Percentiles rank a stretch among this genome's conserved stretches.
Evolutionary conservation across 2,888 invertebrate species (phyloP).

Genomic region (Glyphotaelius pellucidus): DNA sequence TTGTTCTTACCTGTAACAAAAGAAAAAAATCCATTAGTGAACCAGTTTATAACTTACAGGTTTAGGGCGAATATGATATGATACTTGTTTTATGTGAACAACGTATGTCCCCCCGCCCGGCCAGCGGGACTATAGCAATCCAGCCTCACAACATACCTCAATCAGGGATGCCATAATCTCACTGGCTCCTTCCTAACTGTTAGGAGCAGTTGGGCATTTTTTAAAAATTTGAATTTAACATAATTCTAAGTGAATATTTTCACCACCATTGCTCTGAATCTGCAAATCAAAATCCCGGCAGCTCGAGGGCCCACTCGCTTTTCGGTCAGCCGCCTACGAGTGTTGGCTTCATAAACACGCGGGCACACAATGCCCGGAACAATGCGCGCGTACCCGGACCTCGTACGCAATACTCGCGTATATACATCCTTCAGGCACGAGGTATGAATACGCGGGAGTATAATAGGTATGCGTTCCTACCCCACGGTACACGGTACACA

Average conservation of each 20-base stretch:
- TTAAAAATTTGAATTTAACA: neutral
- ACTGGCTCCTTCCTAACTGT: too few relatives aligned
- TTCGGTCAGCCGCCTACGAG: neutral
- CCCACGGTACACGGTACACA: neutral
- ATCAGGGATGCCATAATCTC: too few relatives aligned
- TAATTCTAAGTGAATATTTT: neutral
- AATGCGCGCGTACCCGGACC: neutral
- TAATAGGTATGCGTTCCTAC: neutral
- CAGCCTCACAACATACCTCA: too few relatives aligned
- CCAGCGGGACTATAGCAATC: too few relatives aligned
- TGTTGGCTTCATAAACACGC: neutral
- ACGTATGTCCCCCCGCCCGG: too few relatives aligned
- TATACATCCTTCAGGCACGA: neutral
- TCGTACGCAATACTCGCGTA: neutral
- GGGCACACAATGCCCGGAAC: neutral
- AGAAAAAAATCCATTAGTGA: neutral
- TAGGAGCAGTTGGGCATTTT: too few relatives aligned
- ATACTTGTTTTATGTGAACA: too few relatives aligned
- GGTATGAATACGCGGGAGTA: neutral
- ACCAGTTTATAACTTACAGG: neutral
- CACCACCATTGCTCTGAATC: neutral
- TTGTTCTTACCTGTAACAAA: neutral
- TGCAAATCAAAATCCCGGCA: neutral
- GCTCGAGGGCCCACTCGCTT: neutral
- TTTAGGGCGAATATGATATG: too few relatives aligned